Conservation (phyloP, 2,888 invertebrate genomes). For the Lepidonotus clava region DNA sequence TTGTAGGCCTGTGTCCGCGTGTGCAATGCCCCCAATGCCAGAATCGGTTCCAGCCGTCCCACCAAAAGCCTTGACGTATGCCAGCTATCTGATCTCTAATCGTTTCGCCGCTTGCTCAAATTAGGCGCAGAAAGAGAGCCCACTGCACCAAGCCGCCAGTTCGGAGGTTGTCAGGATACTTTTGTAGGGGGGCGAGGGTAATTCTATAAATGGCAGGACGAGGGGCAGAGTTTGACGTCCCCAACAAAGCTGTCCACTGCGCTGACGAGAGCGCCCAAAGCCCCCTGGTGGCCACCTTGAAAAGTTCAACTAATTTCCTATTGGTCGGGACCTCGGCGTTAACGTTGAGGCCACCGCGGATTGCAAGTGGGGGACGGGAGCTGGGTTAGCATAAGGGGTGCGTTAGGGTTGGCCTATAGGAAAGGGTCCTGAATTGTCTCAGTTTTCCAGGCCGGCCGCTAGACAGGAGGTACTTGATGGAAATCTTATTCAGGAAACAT, state of each 20-base stretch:
- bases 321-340: neutral
- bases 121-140: neutral
- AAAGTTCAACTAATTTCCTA: slow-evolving; percentile 44
- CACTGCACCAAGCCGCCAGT: neutral
- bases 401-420: no score
- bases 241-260: slow-evolving; percentile 30
- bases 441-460: neutral
- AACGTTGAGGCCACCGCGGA: neutral
- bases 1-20: no score
- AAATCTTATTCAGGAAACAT: neutral
- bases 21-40: neutral
- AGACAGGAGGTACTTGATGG: slow-evolving; percentile 1
- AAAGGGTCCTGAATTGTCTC: slow-evolving; percentile 1
- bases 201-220: slow-evolving; percentile 37
- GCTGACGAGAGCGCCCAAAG: neutral
- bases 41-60: neutral
- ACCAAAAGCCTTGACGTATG: neutral
- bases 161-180: neutral
- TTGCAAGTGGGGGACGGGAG: neutral
- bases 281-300: slow-evolving; percentile 8
- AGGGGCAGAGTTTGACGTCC: slow-evolving; percentile 36
- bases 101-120: slow-evolving; percentile 33
- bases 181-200: neutral
- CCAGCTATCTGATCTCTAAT: slow-evolving; percentile 2
- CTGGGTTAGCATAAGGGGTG: neutral